Evolutionary conservation across 2,888 invertebrate genomes (phyloP).

Genomic region (Fragum sueziense): DNA sequence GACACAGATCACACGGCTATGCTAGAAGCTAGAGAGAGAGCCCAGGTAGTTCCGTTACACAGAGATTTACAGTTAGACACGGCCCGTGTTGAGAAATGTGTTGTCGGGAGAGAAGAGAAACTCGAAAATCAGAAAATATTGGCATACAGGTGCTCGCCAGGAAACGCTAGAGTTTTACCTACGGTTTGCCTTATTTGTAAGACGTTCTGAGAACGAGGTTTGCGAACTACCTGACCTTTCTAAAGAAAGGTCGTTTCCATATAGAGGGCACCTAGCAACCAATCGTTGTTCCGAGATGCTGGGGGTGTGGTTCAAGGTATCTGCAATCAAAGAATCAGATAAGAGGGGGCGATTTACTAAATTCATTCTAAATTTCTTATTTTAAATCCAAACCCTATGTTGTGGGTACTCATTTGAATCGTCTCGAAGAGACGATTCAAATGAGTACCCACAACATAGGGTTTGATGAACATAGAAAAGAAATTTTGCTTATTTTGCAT

Average conservation of each 20-base stretch:
- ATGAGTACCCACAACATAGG: no score
- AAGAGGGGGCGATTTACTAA: no score
- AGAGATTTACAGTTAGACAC: not conserved
- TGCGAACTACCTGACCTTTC: conserved; percentile 55
- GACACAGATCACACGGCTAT: not conserved
- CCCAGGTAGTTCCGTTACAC: no score
- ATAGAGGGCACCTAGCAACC: conserved; percentile 51
- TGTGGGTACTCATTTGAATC: not conserved
- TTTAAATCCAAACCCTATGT: not conserved
- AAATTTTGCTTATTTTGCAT: not conserved
- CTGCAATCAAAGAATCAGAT: no score
- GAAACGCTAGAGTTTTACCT: conserved; percentile 56
- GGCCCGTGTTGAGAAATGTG: not conserved
- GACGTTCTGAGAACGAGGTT: conserved; percentile 46
- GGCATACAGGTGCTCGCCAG: conserved; percentile 21
- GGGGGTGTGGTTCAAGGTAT: not conserved
- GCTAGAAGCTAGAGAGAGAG: conserved; percentile 3
- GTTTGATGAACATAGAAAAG: no score
- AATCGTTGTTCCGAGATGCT: conserved; percentile 29
- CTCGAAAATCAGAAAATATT: not conserved
- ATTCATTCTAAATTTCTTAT: no score
- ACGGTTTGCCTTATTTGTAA: conserved; percentile 59
- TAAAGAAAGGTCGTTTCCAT: conserved; percentile 60
- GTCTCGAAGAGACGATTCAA: no score
- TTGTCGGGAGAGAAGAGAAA: conserved; percentile 6